These are phyloP conservation scores for Zaprionus camerounensis DNA, from an alignment of 1,140 invertebrate genomes.

Conservation along the genomic window DNA sequence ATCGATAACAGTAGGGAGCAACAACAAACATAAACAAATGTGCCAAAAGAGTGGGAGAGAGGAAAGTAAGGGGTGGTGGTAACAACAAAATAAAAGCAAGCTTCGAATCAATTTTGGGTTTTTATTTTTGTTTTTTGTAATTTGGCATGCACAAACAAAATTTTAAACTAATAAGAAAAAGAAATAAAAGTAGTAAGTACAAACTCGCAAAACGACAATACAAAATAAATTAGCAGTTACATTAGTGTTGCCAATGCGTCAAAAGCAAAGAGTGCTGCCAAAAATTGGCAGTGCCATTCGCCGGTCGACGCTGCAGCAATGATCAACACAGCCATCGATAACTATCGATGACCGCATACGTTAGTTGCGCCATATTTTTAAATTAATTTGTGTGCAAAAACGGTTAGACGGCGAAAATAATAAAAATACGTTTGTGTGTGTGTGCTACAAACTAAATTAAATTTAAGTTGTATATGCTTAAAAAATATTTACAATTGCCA, in stretches of 20 bases:
- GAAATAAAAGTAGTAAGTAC: conserved; percentile 33
- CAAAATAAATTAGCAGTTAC: conserved; percentile 23
- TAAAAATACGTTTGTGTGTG: conserved; percentile 4
- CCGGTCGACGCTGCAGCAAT: background rate
- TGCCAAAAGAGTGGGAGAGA: conserved; percentile 8
- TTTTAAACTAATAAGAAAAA: conserved; percentile 36
- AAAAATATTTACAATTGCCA: conserved; percentile 53
- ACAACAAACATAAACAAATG: conserved; percentile 9
- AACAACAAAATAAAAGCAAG: conserved; percentile 25
- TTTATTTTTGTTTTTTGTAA: conserved; percentile 23
- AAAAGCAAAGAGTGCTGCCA: conserved; percentile 3
- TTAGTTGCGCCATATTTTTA: conserved; percentile 17
- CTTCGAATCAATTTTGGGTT: conserved; percentile 29
- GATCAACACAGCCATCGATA: conserved; percentile 11
- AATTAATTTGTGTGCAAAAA: conserved; percentile 23
- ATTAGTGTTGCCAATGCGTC: conserved; percentile 24
- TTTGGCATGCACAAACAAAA: conserved; percentile 49
- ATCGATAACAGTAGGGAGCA: background rate
- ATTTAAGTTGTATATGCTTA: conserved; percentile 7
- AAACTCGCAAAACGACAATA: conserved; percentile 37
- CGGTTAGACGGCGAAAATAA: conserved; percentile 25
- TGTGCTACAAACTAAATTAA: conserved; percentile 10
- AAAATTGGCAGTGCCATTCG: background rate
- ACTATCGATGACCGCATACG: background rate
- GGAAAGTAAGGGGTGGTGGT: background rate